Conservation (phyloP, 1,140 invertebrate genomes). For the Cydia splendana region DNA sequence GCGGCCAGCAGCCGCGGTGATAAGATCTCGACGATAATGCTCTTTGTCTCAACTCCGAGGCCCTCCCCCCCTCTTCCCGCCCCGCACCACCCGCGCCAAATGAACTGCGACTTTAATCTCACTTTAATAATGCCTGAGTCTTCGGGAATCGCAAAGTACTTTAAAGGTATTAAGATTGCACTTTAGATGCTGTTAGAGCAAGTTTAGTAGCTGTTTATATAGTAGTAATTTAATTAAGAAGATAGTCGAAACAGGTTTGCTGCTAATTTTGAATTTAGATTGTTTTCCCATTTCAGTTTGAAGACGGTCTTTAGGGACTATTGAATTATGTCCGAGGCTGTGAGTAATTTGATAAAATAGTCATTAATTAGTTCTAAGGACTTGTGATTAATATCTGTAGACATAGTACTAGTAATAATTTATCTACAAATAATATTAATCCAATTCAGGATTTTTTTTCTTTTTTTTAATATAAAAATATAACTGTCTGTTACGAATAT, state of each 20-base stretch:
- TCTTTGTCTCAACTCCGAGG: conserved; percentile 16
- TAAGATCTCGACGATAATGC: conserved; percentile 28
- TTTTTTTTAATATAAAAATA: too few relatives aligned
- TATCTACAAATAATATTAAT: not conserved
- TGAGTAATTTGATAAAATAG: not conserved
- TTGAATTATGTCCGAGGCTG: not conserved
- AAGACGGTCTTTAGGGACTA: not conserved
- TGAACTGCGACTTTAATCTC: conserved; percentile 33
- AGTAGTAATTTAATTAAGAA: conserved; percentile 8
- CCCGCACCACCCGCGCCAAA: not conserved
- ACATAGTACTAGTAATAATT: not conserved
- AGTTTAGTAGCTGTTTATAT: conserved; percentile 8
- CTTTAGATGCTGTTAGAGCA: conserved; percentile 24
- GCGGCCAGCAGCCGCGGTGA: conserved; percentile 10
- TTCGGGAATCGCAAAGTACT: conserved; percentile 15
- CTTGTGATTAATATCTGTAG: not conserved
- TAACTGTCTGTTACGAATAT: too few relatives aligned
- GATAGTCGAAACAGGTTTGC: not conserved
- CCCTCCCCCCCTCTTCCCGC: not conserved
- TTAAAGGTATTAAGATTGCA: conserved; percentile 27
- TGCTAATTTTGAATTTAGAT: conserved; percentile 8
- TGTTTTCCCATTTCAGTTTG: not conserved
- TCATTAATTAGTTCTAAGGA: not conserved
- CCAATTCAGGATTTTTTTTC: too few relatives aligned
- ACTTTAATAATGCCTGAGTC: conserved; percentile 27